These are phyloP conservation scores for Drosophila pruinosa DNA, from an alignment of 1,140 invertebrate genomes.

Conservation along the genomic window DNA sequence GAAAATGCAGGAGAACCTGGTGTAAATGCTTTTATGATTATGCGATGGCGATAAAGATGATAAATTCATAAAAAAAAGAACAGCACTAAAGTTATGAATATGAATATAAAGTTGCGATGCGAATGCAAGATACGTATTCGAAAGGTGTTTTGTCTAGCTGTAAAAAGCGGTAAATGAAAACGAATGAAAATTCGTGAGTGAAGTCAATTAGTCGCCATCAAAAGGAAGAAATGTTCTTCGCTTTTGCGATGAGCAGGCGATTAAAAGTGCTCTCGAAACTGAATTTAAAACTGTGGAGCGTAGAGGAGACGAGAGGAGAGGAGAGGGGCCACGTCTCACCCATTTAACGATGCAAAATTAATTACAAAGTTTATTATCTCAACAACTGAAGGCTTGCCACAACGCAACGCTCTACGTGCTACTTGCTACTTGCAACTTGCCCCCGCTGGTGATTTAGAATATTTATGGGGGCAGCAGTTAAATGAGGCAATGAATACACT, in stretches of 20 bases:
- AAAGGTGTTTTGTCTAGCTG: slow-evolving; percentile 34
- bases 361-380: slow-evolving; percentile 80
- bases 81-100: slow-evolving; percentile 49
- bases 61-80: slow-evolving; percentile 52
- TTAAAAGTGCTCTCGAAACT: slow-evolving; percentile 35
- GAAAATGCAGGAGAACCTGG: slow-evolving; percentile 22
- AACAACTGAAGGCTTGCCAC: slow-evolving; percentile 59
- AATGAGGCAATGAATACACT: slow-evolving; percentile 63
- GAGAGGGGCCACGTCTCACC: not conserved
- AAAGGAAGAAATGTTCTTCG: slow-evolving; percentile 11
- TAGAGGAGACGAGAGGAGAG: not conserved
- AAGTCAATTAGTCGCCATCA: slow-evolving; percentile 60
- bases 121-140: slow-evolving; percentile 8
- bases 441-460: slow-evolving; percentile 72
- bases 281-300: slow-evolving; percentile 19
- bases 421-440: slow-evolving; percentile 34
- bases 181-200: slow-evolving; percentile 58
- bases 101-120: slow-evolving; percentile 12
- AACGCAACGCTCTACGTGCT: slow-evolving; percentile 2
- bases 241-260: slow-evolving; percentile 32
- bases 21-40: slow-evolving; percentile 65
- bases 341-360: slow-evolving; percentile 79
- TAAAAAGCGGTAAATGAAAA: slow-evolving; percentile 24
- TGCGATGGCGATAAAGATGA: slow-evolving; percentile 71
- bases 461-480: slow-evolving; percentile 70